Percentiles rank a stretch among this genome's conserved stretches.
Evolutionary conservation across 1,140 invertebrate species (phyloP).

Genomic region (Diorhabda sublineata): DNA sequence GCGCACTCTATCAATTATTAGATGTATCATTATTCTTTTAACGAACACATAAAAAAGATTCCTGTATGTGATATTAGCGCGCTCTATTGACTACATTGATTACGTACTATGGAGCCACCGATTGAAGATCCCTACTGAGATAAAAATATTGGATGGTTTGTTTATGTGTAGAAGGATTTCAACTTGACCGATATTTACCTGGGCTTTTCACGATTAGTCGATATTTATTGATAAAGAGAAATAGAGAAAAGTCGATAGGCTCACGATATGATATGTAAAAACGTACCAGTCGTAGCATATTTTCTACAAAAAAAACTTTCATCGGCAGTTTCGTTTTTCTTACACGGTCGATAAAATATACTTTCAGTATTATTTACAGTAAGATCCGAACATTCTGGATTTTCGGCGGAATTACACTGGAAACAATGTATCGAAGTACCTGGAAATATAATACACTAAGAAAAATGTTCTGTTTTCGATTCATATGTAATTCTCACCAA

Average conservation of each 20-base stretch:
- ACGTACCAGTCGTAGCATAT: background rate
- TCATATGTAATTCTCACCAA: too few relatives aligned
- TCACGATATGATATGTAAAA: background rate
- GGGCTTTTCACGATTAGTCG: too few relatives aligned
- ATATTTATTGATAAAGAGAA: background rate
- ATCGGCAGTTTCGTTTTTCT: background rate
- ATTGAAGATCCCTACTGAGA: too few relatives aligned
- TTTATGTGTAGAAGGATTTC: too few relatives aligned
- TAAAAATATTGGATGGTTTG: too few relatives aligned
- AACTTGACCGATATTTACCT: too few relatives aligned
- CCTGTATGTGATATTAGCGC: too few relatives aligned
- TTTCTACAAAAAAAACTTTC: conserved; percentile 8
- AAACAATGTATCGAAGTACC: conserved; percentile 6
- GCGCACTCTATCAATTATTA: too few relatives aligned
- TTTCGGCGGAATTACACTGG: conserved; percentile 12
- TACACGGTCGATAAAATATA: conserved; percentile 1
- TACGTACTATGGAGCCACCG: too few relatives aligned
- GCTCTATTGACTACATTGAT: too few relatives aligned
- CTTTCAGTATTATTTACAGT: background rate
- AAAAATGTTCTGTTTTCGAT: background rate
- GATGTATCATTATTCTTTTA: too few relatives aligned
- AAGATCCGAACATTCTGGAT: conserved; percentile 9
- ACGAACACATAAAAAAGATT: too few relatives aligned
- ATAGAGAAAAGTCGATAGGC: background rate
- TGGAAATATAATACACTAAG: background rate